A percentile compares a stretch with the other conserved stretches of the same genome.
Evolutionary conservation across 2,888 invertebrate species (phyloP).

Genomic region (Lepidochitona cinerea): DNA sequence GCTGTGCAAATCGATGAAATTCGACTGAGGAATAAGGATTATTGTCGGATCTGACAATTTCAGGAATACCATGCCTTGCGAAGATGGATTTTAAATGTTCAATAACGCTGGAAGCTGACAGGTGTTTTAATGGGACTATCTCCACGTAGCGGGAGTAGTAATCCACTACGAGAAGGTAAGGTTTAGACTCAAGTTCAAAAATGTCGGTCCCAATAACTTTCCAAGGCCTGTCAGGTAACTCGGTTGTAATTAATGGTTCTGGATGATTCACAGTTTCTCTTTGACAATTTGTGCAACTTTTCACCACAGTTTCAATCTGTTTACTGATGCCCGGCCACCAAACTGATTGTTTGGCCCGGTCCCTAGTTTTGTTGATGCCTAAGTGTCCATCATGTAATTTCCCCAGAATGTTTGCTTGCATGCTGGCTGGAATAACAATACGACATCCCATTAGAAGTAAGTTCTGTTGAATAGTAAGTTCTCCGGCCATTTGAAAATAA

Average conservation of each 20-base stretch:
- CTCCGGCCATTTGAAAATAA: no score
- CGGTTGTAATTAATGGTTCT: no score
- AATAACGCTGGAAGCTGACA: conserved; percentile 2
- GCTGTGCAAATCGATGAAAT: conserved; percentile 22
- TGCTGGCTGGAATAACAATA: conserved; percentile 11
- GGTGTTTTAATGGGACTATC: background rate
- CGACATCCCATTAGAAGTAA: no score
- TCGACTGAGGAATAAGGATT: conserved; percentile 22
- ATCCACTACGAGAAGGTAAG: conserved; percentile 19
- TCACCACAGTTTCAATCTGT: conserved; percentile 15
- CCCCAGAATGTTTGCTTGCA: conserved; percentile 12
- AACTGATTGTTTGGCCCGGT: conserved; percentile 3
- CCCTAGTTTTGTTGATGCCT: conserved; percentile 16
- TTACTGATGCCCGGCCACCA: conserved; percentile 15
- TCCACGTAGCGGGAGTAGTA: conserved; percentile 22
- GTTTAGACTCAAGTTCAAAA: conserved; percentile 12
- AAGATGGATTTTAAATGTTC: conserved; percentile 10
- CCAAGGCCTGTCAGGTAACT: conserved; percentile 18
- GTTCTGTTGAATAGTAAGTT: no score
- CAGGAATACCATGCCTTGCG: conserved; percentile 1
- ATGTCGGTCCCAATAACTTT: conserved; percentile 11
- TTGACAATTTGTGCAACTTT: conserved; percentile 16
- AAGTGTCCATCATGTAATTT: conserved; percentile 14
- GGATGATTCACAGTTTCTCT: no score
- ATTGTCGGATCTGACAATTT: conserved; percentile 25